Base-by-base conservation (phyloP, 1,140 invertebrate genomes). In the Acromyrmex heyeri region DNA sequence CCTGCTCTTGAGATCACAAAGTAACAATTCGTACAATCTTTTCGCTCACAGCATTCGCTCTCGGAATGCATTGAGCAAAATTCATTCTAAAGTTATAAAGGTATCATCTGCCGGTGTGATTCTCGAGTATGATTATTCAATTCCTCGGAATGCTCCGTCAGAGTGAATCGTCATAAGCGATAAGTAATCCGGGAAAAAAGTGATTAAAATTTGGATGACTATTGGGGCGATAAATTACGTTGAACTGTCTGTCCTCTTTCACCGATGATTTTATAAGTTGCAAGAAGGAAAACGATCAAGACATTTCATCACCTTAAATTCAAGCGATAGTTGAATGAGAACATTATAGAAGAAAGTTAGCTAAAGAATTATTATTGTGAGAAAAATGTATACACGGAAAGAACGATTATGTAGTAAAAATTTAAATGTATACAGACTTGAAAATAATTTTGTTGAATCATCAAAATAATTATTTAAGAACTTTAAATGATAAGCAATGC, bases 121-220 rank as follows among this genome's bases (percentile, higher is more conserved):
- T 82, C 53, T 73, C n/a, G 79, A 30, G 55, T 38, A 83, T 83
- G 79, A 83, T 83, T 83, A 83, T 83, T 83, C 79, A 83, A 83
- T 83, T 75, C n/a, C 38, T 83, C 69, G 55, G 48, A 48, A 75
- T 48, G 69, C 30, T 61, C 67, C 55, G 79, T 48, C 79, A 73
- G 79, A 82, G 38, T 82, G 79, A 82, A 82, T 82, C 53, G 67
- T 82, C 67, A 82, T 73, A 73, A 82, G 53, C 53, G 48, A 53
- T 27, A 59, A 59, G 67, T 73, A 38, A 50, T 1, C 34, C 24
- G 50, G 24, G 27, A 83, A 62, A 55, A 75, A 83, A 83, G 69
- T 83, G 79, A 83, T 83, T 83, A 83, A 83, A 83, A 83, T 73
- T 69, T 62, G 38, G 44, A 83, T 75, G 69, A 44, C 69, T 55